phyloP scores from a whole-genome alignment of 2,888 invertebrate genomes.

The Hirtodrosophila alboralis region DNA sequence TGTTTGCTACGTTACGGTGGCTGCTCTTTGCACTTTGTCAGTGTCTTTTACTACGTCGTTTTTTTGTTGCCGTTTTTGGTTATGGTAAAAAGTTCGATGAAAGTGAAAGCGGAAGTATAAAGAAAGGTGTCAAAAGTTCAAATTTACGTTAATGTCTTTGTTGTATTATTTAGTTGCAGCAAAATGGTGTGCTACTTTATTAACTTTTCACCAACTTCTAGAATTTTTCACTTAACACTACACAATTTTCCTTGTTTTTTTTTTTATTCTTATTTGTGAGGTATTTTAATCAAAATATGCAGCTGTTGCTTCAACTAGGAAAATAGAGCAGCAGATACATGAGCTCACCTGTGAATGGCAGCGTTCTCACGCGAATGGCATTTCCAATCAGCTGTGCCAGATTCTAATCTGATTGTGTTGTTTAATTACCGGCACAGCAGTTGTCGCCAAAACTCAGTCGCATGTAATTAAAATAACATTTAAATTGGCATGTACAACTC shows the following conservation, averaged over 20 bases:
- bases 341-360: slow-evolving; percentile 24
- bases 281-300: slow-evolving; percentile 41
- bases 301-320: slow-evolving; percentile 50
- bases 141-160: neutral
- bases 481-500: slow-evolving; percentile 80
- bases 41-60: slow-evolving; percentile 43
- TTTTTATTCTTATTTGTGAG: slow-evolving; percentile 10
- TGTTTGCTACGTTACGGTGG: slow-evolving; percentile 3
- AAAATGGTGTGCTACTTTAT: neutral
- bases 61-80: slow-evolving; percentile 62
- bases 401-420: slow-evolving; percentile 28
- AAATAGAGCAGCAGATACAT: slow-evolving; percentile 28
- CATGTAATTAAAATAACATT: slow-evolving; percentile 48
- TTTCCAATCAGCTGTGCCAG: slow-evolving; percentile 51
- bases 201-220: slow-evolving; percentile 4
- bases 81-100: slow-evolving; percentile 27
- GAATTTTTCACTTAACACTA: slow-evolving; percentile 21
- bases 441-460: slow-evolving; percentile 22
- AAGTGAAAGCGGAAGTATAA: slow-evolving; percentile 57
- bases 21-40: slow-evolving; percentile 7
- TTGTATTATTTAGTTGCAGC: slow-evolving; percentile 7
- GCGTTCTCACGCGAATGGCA: slow-evolving; percentile 15
- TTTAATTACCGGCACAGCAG: slow-evolving; percentile 63
- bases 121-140: slow-evolving; percentile 65
- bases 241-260: slow-evolving; percentile 14